phyloP scores from a whole-genome alignment of 2,797 vertebrate genomes.

The Alosa sapidissima region DNA sequence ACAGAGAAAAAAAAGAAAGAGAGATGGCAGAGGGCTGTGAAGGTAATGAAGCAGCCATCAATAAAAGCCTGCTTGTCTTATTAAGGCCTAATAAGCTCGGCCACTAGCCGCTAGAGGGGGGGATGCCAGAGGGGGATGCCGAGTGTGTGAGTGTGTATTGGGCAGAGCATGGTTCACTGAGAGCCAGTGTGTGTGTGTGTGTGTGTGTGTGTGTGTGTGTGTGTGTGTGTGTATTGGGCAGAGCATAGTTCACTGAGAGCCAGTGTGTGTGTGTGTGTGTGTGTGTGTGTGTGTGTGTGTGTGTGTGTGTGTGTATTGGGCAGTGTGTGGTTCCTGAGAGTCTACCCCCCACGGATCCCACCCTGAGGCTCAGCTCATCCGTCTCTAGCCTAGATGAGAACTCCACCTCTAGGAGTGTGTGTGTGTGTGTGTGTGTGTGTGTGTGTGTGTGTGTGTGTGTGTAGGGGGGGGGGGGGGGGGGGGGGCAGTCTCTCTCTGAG shows the following conservation, averaged over 20 bases:
- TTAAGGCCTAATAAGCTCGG: not conserved
- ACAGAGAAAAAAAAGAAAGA: not conserved
- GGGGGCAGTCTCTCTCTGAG: not conserved
- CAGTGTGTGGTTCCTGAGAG: not conserved
- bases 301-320: not conserved
- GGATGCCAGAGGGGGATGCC: not conserved
- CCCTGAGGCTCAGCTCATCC: not conserved
- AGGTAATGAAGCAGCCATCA: not conserved
- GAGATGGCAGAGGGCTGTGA: conserved; percentile 6
- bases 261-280: not conserved
- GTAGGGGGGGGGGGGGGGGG: too few species aligned
- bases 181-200: conserved; percentile 17
- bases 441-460: not conserved
- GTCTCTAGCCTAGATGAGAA: not conserved
- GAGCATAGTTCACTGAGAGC: too few species aligned
- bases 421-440: conserved; percentile 1
- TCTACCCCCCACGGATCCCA: not conserved
- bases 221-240: too few species aligned
- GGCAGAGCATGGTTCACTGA: too few species aligned
- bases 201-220: conserved; percentile 27
- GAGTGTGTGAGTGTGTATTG: not conserved
- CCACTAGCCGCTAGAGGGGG: not conserved
- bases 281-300: conserved; percentile 11
- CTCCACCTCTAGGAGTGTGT: not conserved
- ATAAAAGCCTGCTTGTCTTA: not conserved